These are phyloP conservation scores for Pardalotus punctatus DNA, from an alignment of 2,113 vertebrate genomes.

Conservation along the genomic window DNA sequence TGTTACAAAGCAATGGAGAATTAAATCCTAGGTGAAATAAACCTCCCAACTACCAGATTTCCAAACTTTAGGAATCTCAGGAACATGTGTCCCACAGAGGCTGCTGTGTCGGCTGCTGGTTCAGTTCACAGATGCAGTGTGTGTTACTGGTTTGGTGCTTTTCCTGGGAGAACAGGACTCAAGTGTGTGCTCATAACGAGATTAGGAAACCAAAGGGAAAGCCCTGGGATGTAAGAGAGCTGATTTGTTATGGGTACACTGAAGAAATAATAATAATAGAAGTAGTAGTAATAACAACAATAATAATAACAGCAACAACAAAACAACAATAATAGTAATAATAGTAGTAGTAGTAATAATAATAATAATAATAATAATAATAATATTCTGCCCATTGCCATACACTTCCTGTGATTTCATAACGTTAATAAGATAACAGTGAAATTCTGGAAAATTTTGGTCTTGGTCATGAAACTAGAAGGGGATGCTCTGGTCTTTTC, in stretches of 20 bases:
- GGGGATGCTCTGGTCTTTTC: background rate
- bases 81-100: background rate
- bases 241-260: background rate
- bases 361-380: background rate
- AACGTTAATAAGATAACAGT: background rate
- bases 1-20: background rate
- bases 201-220: background rate
- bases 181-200: background rate
- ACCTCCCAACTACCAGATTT: background rate
- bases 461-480: background rate
- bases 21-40: background rate
- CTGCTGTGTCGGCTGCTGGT: background rate
- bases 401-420: background rate
- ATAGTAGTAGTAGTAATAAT: rapidly evolving
- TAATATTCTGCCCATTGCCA: background rate
- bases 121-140: background rate
- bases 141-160: background rate
- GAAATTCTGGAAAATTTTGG: background rate
- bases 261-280: background rate
- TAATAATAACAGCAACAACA: background rate
- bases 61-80: background rate
- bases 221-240: background rate
- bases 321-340: rapidly evolving
- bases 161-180: background rate
- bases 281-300: background rate